Base-by-base conservation (phyloP, 1,140 invertebrate species). In the Geopemphigus sp. region DNA sequence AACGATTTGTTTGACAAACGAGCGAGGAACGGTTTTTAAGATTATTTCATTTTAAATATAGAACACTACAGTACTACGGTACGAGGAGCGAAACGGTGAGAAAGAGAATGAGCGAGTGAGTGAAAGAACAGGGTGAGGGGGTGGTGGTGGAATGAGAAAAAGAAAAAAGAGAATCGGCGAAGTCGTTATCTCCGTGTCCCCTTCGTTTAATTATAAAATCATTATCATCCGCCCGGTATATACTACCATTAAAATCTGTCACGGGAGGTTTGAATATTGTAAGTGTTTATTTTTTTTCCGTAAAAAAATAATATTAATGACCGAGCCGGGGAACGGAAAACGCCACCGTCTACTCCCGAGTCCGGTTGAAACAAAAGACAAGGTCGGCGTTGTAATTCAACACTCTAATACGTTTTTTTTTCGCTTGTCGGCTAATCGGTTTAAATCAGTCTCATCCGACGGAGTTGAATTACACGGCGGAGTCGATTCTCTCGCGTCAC, bases 1-100 rank as follows among this genome's bases (percentile, higher is more conserved):
- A 78, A 78, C 74, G 74, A 78, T 78, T 78, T 78, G 74, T 78
- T 78, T 78, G 74, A 78, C 57, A 78, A 78, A 78, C 74, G 74
- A 78, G 74, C 39, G 57, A 2, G 22, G 39, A 63, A 78, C 57
- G 57, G 74, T 57, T 78, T 78, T 78, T 61, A 50, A 78, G 57
- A 78, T 78, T 63, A 50, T 78, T 63, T 78, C 45, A 45, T 76
- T n/a, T 59, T 78, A 63, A 78, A 78, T 78, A 47, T 78, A 78
- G 74, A 63, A 78, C 45, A 11, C n/a, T 50, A 50, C 14, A 45
- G 11, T 45, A 45, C 5, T 5, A 45, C 5, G 11, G 39, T 5
- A 45, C 5, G 39, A 45, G 11, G 39, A 45, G 39, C 5, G 39
- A 45, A 5, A 45, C 39, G 39, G 39, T 45, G n/a, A n/a, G n/a